Percentiles rank a stretch among this genome's conserved stretches.
Evolutionary conservation across 2,888 invertebrate genomes (phyloP).

Genomic region (Archips crataeganus): DNA sequence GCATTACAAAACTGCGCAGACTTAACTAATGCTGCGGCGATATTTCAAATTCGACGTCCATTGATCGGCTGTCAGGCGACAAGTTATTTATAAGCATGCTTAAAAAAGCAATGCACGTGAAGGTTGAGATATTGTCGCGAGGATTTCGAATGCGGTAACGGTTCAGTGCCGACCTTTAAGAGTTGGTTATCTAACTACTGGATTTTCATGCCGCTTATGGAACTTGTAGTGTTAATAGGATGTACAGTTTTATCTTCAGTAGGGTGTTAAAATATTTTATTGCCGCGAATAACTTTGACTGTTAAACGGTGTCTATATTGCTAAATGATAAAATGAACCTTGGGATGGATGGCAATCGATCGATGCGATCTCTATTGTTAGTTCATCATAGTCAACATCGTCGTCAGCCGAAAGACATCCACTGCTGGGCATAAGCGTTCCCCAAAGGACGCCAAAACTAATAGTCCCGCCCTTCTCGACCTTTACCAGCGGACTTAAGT

Average conservation of each 20-base stretch:
- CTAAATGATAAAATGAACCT: too few relatives aligned
- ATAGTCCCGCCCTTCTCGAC: too few relatives aligned
- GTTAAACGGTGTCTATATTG: not conserved
- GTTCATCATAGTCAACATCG: too few relatives aligned
- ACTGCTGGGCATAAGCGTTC: too few relatives aligned
- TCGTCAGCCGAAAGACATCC: too few relatives aligned
- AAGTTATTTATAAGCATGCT: constrained; percentile 33
- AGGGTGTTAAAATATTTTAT: constrained; percentile 15
- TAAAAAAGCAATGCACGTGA: constrained; percentile 35
- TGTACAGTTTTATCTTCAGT: constrained; percentile 12
- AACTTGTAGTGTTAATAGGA: constrained; percentile 22
- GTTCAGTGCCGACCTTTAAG: constrained; percentile 25
- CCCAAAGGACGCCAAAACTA: too few relatives aligned
- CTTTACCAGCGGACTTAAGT: too few relatives aligned
- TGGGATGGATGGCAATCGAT: too few relatives aligned
- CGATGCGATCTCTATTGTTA: too few relatives aligned
- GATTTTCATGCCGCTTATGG: constrained; percentile 25
- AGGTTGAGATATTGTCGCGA: constrained; percentile 23
- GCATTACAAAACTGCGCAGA: constrained; percentile 51
- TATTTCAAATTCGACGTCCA: constrained; percentile 38
- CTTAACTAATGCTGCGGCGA: constrained; percentile 35
- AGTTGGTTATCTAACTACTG: constrained; percentile 28
- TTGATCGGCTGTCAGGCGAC: constrained; percentile 38
- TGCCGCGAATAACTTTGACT: not conserved
- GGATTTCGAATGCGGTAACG: constrained; percentile 10